Base-by-base conservation (phyloP, 2,888 invertebrate genomes). In the Chymomyza procnemis region DNA sequence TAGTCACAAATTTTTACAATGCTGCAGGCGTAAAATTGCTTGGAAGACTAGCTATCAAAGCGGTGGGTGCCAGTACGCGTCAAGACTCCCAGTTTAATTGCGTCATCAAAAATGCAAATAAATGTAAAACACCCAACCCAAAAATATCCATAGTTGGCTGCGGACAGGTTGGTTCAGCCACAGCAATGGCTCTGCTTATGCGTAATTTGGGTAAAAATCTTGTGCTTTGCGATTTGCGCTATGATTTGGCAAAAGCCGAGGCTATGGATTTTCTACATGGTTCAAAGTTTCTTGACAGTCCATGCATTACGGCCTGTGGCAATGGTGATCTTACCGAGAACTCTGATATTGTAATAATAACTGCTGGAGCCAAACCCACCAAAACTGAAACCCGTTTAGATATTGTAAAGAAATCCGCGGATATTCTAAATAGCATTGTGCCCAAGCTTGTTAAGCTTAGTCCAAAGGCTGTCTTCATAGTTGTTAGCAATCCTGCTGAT, bases 401-500 rank as follows among this genome's bases (percentile, higher is more conserved):
- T 85, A 92, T 97, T 55, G 95, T 97, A 18, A 96, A 97, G 90
- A 92, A 96, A 34, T 97, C 97, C 91, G 94, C 95, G 0, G 95
- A 96, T 69, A 94, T 97, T 47, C 93, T 96, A 80, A 96, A 96
- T 89, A 91, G 92, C 60, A 95, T 96, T 76, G 94, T 97, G 61
- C 96, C 96, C 4, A 88, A 91, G 19, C 16, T 77, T 3, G 66
- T 69, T 3, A 60, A 70, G 61, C 93, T 96, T 91, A 96, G 96
- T 67, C 97, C 97, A 0, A 93, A 97, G 76, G 93, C 96, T 1
- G 93, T 96, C 60, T 91, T 97, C 9, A 86, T 97, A 59, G 93
- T 97, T 71, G 96, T 97, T 1, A 95, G 95, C 77, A 97, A 97
- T 90, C 97, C 97, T 1, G 96, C 96, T 48, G 97, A 97, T 89